phyloP scores from a whole-genome alignment of 2,797 vertebrate species.

The Orientallactaga sibirica region DNA sequence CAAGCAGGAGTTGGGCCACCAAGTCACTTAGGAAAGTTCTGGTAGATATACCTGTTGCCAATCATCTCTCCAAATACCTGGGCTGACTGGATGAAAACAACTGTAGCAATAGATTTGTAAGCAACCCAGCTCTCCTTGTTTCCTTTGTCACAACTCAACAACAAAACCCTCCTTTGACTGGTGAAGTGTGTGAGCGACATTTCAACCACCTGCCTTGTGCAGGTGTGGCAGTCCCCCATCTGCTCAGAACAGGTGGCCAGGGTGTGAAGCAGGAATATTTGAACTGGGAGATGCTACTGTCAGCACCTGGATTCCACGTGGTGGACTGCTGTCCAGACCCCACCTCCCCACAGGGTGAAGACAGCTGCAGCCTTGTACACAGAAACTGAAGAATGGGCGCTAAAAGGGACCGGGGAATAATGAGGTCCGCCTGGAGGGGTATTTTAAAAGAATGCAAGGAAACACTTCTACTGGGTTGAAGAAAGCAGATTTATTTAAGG shows the following conservation, averaged over 20 bases:
- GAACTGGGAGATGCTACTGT: conserved; percentile 81
- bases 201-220: conserved; percentile 73
- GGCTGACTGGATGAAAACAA: conserved; percentile 75
- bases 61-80: not conserved
- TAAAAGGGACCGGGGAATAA: not conserved
- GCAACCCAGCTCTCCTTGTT: conserved; percentile 74
- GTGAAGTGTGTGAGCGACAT: conserved; percentile 69
- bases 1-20: not conserved
- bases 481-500: conserved; percentile 71
- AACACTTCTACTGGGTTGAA: conserved; percentile 76
- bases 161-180: conserved; percentile 75
- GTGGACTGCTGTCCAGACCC: conserved; percentile 51
- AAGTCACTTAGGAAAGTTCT: not conserved
- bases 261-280: conserved; percentile 70
- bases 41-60: not conserved
- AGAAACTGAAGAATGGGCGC: not conserved
- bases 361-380: conserved; percentile 15
- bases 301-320: conserved; percentile 77
- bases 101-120: conserved; percentile 72
- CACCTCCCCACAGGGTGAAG: conserved; percentile 21
- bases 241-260: conserved; percentile 85
- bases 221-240: conserved; percentile 82
- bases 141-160: conserved; percentile 65
- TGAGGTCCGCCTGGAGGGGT: conserved; percentile 91
- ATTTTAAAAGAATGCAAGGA: conserved; percentile 90